Base-by-base conservation (phyloP, 2,113 vertebrate species). In the Eublepharis macularius region DNA sequence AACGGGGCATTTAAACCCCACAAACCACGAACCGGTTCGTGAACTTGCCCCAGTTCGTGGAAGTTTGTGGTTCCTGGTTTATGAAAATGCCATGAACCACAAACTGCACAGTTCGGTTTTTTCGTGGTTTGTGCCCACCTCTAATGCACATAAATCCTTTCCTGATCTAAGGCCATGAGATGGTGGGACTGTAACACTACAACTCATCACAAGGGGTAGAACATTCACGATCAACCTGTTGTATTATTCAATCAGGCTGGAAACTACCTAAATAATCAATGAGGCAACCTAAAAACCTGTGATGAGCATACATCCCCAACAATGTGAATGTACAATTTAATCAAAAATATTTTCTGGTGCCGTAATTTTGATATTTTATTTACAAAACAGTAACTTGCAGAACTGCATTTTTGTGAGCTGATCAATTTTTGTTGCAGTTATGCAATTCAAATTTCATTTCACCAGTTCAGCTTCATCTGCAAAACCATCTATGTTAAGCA, bases 381-480 rank as follows among this genome's bases (percentile, higher is more conserved):
- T 75, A 83, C 24, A 54, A 34, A 83, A 83, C n/a, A 63, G 12
- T 36, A 83, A 66, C 57, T 36, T 83, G 72, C 54, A 76, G 41
- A 74, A 76, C 32, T 76, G 73, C 72, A 51, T 75, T 82, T 81
- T 65, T 83, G 43, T 76, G 11, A 41, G 8, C 29, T 65, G 57
- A 49, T 83, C 17, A 34, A 26, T 87, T 54, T 43, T 72, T 57
- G 60, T 70, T 63, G 1, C 32, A n/a, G 39, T 76, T 83, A 8
- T 0, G 36, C 47, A 36, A 49, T 76, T 17, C 16, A 80, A 90
- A 89, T 66, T 6, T n/a, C 57, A 43, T 11, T 1, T 17, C 2
- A 68, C 21, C 21, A 88, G 78, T 69, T 81, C 8, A 85, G 24
- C 65, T 90, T 89, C 34, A 54, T 87, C 66, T 86, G 84, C 41